Base-by-base conservation (phyloP, 2,797 vertebrate genomes). In the Merluccius polli region DNA sequence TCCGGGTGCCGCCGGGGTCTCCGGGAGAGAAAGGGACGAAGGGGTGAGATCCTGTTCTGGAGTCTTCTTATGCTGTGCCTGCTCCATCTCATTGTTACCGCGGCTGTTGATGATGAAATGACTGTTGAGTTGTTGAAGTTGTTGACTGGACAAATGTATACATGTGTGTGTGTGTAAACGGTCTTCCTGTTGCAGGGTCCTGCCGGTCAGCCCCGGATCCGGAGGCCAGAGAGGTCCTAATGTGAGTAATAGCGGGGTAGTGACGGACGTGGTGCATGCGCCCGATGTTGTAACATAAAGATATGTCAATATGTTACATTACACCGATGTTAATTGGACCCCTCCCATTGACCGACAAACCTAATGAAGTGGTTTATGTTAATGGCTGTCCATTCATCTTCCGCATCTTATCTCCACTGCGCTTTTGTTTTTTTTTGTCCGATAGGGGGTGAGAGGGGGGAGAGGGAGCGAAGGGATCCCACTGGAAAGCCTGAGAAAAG, bases 21-120 rank as follows among this genome's bases (percentile, higher is more conserved):
- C 75, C 0, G 97, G n/a, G 97, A 87, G 97, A 98, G 79, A 98
- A 98, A 89, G 97, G n/a, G 97, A 86, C 96, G 95, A 89, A 93
- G 96, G n/a, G 93, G 97, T 98, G 83, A 94, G 95, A 71, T 76
- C 77, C 76, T 0, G 9, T 9, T n/a, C 13, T 18, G 13, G 13
- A 16, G 41, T 2, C 13, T 13, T 48, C 18, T 69, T 0, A 15
- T 29, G 16, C 67, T 69, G n/a, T n/a, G n/a, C 3, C 9, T 68
- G 24, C 29, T 7, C 67, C 13, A 15, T 32, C 41, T 44, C 38
- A 44, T 16, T 16, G 33, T 65, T 29, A 33, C 68, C 9, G 30
- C 12, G 30, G 6, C n/a, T n/a, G n/a, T n/a, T n/a, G n/a, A n/a
- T n/a, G n/a, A n/a, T n/a, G n/a, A n/a, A n/a, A n/a, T 10, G 18